Evolutionary conservation across 2,888 invertebrate species (phyloP).

Genomic region (Drosophila eohydei): DNA sequence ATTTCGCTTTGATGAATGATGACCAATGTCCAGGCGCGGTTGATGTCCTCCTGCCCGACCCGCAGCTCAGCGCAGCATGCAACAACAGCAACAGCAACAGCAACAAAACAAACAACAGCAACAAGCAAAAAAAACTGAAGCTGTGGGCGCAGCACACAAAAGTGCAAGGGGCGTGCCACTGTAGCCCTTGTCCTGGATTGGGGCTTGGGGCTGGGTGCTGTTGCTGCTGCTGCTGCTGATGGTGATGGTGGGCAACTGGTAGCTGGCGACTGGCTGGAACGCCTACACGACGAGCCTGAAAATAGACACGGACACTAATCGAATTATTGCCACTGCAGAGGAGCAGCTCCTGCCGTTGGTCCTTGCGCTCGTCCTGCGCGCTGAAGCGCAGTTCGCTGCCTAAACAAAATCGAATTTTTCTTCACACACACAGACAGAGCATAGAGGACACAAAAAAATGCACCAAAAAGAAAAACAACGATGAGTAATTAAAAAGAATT

Average conservation of each 20-base stretch:
- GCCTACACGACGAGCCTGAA: slow-evolving; percentile 72
- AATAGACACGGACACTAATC: slow-evolving; percentile 81
- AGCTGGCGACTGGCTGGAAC: slow-evolving; percentile 32
- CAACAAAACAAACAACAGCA: slow-evolving; percentile 26
- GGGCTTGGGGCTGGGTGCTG: slow-evolving; percentile 5
- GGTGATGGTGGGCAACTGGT: slow-evolving; percentile 2
- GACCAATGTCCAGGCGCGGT: slow-evolving; percentile 81
- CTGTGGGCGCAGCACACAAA: slow-evolving; percentile 36
- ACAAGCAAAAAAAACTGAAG: slow-evolving; percentile 8
- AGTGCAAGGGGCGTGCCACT: slow-evolving; percentile 45
- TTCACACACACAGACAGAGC: slow-evolving; percentile 13
- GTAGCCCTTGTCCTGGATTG: slow-evolving; percentile 15
- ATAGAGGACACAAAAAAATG: not conserved
- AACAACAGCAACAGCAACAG: slow-evolving; percentile 42
- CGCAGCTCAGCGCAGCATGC: slow-evolving; percentile 58
- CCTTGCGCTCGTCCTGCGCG: slow-evolving; percentile 56
- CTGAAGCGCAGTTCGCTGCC: slow-evolving; percentile 56
- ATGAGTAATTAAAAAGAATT: slow-evolving; percentile 66
- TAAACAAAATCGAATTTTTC: slow-evolving; percentile 65
- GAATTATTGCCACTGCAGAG: slow-evolving; percentile 83
- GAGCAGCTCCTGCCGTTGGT: slow-evolving; percentile 48
- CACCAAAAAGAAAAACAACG: slow-evolving; percentile 29
- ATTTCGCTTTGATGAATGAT: slow-evolving; percentile 84
- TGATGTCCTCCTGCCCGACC: slow-evolving; percentile 51
- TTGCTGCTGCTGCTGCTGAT: not conserved